phyloP scores from a whole-genome alignment of 2,888 invertebrate genomes.

The Lepidocyrtinus sp. region DNA sequence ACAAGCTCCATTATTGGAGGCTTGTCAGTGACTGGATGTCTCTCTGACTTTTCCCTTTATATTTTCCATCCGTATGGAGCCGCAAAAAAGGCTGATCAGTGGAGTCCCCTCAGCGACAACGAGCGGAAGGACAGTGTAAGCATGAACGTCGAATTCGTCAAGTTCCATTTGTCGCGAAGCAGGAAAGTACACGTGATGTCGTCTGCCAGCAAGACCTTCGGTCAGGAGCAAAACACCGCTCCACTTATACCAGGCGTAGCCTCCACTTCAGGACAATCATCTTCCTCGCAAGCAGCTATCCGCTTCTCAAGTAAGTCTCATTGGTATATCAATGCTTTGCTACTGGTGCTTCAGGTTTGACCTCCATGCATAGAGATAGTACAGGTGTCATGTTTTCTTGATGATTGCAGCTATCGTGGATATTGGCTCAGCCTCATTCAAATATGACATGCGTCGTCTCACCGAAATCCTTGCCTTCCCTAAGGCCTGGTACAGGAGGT shows the following conservation, averaged over 20 bases:
- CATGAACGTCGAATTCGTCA: constrained; percentile 97
- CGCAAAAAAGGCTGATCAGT: constrained; percentile 88
- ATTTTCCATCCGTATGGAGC: constrained; percentile 99
- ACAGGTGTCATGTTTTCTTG: no score
- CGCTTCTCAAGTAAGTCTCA: constrained; percentile 87
- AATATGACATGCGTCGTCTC: constrained; percentile 97
- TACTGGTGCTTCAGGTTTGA: background rate
- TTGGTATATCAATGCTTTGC: background rate
- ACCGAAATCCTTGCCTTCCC: constrained; percentile 98
- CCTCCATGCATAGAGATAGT: background rate
- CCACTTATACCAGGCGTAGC: background rate
- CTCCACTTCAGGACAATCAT: constrained; percentile 22
- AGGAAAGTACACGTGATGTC: constrained; percentile 76
- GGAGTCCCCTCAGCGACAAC: constrained; percentile 88
- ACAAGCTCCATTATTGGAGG: constrained; percentile 78
- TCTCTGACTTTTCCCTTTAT: constrained; percentile 97
- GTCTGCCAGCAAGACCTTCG: constrained; percentile 28
- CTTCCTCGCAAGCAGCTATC: constrained; percentile 82
- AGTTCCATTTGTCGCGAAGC: constrained; percentile 93
- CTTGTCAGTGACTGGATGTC: constrained; percentile 93
- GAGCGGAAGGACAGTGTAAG: constrained; percentile 96
- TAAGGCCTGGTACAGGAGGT: constrained; percentile 97
- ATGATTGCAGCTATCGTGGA: constrained; percentile 91
- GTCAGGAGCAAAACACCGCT: constrained; percentile 22
- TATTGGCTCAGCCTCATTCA: constrained; percentile 96